Conservation (phyloP, 2,113 vertebrate species). For the Tetraodon nigroviridis region DNA sequence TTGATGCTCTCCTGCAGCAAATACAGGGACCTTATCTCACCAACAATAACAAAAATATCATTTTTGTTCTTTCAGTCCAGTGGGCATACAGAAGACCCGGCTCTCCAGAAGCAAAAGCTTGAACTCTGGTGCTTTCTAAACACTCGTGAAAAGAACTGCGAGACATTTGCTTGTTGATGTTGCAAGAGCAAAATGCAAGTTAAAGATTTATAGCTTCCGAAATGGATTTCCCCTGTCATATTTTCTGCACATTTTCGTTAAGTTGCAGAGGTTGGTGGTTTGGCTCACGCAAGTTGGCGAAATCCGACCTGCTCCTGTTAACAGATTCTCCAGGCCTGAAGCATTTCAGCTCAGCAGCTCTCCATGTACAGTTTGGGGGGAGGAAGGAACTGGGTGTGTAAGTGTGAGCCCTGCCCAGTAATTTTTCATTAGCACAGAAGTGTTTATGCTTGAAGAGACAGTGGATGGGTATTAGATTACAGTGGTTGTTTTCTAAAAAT, state of each 20-base stretch:
- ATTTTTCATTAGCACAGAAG: neutral
- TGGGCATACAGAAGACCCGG: conserved; percentile 19
- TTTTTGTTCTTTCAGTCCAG: conserved; percentile 24
- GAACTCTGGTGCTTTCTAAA: conserved; percentile 32
- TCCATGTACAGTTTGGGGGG: too few species aligned
- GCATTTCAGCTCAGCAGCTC: neutral
- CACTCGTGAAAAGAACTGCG: conserved; percentile 27
- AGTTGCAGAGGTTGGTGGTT: conserved; percentile 2
- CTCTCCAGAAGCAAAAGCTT: conserved; percentile 8
- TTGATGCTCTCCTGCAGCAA: too few species aligned
- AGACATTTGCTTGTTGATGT: conserved; percentile 27
- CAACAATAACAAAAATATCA: conserved; percentile 19
- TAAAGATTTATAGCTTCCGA: conserved; percentile 33
- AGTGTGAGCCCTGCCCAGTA: too few species aligned
- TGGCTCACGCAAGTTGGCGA: neutral
- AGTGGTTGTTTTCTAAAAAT: too few species aligned
- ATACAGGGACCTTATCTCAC: too few species aligned
- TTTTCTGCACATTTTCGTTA: conserved; percentile 24
- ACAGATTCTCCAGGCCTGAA: conserved; percentile 4
- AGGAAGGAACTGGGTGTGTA: too few species aligned
- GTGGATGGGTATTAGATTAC: too few species aligned
- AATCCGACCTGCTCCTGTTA: conserved; percentile 16
- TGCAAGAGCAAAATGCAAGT: conserved; percentile 26
- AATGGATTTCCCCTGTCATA: conserved; percentile 25
- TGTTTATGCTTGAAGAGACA: too few species aligned